Evolutionary conservation across 2,113 vertebrate species (phyloP).

Genomic region (Sinocyclocheilus anophthalmus): DNA sequence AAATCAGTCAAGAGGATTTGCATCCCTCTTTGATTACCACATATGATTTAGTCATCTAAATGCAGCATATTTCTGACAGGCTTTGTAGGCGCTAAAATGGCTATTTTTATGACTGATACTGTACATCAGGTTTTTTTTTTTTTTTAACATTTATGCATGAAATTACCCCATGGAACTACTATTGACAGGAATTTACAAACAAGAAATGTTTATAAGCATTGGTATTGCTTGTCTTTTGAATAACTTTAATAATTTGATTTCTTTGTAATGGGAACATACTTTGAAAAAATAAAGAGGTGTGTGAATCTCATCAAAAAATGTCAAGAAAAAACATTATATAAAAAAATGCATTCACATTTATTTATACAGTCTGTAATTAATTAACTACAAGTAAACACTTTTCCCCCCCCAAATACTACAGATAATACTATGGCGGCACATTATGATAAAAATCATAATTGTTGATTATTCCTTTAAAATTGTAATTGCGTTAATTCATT

Average conservation of each 20-base stretch:
- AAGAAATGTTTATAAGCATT: background rate
- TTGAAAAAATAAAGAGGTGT: background rate
- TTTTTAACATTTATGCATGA: background rate
- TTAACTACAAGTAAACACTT: background rate
- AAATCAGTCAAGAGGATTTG: background rate
- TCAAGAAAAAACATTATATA: background rate
- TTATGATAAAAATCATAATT: too few species aligned
- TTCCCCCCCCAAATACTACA: background rate
- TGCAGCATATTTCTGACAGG: slow-evolving; percentile 8
- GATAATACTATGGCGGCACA: background rate
- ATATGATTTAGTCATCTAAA: slow-evolving; percentile 26
- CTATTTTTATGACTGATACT: background rate
- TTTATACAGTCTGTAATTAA: too few species aligned
- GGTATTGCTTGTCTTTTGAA: background rate
- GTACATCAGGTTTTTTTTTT: background rate
- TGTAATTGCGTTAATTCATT: too few species aligned
- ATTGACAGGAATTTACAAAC: background rate
- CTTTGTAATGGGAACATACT: background rate
- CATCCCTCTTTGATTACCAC: slow-evolving; percentile 4
- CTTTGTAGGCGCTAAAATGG: background rate
- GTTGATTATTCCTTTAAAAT: too few species aligned
- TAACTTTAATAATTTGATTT: background rate
- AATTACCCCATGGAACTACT: background rate
- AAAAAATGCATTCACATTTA: background rate
- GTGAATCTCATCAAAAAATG: background rate